Evolutionary conservation across 2,888 invertebrate genomes (phyloP).

Genomic region (Romanomermis culicivorax): DNA sequence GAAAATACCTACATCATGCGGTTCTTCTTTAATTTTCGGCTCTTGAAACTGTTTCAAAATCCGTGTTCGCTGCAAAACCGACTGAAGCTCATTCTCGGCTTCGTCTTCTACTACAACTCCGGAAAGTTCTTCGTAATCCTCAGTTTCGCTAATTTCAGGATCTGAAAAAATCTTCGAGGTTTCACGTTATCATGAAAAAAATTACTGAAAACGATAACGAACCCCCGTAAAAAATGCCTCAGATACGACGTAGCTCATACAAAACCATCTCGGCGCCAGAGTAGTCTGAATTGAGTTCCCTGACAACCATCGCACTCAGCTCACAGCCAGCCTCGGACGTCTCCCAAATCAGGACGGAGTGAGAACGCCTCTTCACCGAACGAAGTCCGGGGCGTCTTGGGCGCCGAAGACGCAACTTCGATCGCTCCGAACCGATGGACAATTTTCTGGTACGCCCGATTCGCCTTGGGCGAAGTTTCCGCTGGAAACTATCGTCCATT

Average conservation of each 20-base stretch:
- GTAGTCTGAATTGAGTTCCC: conserved; percentile 9
- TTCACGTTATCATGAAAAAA: too few species aligned
- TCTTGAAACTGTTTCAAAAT: neutral
- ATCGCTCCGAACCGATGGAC: neutral
- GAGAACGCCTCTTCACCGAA: neutral
- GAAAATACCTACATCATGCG: too few species aligned
- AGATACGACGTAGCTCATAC: too few species aligned
- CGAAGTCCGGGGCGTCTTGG: conserved; percentile 1
- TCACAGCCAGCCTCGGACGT: neutral
- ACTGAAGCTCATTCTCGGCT: conserved; percentile 21
- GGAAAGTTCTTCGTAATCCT: neutral
- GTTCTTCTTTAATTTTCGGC: too few species aligned
- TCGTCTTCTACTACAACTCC: conserved; percentile 20
- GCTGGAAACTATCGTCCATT: neutral
- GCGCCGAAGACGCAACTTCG: neutral
- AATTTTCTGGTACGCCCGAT: conserved; percentile 5
- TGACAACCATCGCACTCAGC: conserved; percentile 5
- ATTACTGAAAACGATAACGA: too few species aligned
- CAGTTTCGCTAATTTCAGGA: neutral
- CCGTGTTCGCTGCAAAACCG: conserved; percentile 13
- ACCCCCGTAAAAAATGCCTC: too few species aligned
- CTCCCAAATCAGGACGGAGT: neutral
- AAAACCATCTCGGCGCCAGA: conserved; percentile 1
- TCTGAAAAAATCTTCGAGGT: too few species aligned
- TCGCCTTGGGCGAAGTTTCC: neutral